These are phyloP conservation scores for Rhadina sibilatrix DNA, from an alignment of 2,113 vertebrate species.

Conservation along the genomic window DNA sequence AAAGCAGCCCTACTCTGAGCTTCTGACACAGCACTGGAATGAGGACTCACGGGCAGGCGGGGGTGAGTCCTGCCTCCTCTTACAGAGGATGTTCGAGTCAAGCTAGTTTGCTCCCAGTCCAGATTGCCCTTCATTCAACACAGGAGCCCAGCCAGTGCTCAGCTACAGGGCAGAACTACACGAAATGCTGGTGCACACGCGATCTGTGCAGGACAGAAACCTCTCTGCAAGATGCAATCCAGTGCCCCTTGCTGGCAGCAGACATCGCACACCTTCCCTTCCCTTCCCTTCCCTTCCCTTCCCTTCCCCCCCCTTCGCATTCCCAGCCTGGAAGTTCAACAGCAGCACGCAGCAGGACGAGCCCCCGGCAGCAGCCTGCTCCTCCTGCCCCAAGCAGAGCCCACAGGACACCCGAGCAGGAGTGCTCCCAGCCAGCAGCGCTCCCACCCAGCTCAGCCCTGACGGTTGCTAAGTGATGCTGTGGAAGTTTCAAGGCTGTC, in stretches of 20 bases:
- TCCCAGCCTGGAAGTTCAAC: fast-evolving
- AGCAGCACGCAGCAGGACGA: fast-evolving
- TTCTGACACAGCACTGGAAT: fast-evolving
- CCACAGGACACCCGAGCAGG: background rate
- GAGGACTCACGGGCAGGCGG: too few species aligned
- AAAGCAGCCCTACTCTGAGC: background rate
- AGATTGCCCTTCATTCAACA: background rate
- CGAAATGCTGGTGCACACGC: fast-evolving
- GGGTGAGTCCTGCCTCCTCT: background rate
- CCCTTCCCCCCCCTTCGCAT: background rate
- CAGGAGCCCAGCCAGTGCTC: background rate
- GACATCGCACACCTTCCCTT: background rate
- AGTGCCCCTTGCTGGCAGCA: background rate
- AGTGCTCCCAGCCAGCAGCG: background rate
- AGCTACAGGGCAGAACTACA: background rate
- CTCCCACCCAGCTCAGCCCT: background rate
- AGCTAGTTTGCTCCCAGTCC: background rate
- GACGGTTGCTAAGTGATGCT: background rate
- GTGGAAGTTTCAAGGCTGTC: background rate
- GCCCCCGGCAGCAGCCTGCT: background rate
- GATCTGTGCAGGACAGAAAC: background rate
- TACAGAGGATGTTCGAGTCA: background rate
- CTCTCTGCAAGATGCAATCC: background rate
- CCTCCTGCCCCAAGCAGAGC: background rate
- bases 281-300: too few species aligned